Evolutionary conservation across 2,113 vertebrate genomes (phyloP), one percentile per base, ranked within the genome.

Genomic region (Callospermophilus lateralis): DNA sequence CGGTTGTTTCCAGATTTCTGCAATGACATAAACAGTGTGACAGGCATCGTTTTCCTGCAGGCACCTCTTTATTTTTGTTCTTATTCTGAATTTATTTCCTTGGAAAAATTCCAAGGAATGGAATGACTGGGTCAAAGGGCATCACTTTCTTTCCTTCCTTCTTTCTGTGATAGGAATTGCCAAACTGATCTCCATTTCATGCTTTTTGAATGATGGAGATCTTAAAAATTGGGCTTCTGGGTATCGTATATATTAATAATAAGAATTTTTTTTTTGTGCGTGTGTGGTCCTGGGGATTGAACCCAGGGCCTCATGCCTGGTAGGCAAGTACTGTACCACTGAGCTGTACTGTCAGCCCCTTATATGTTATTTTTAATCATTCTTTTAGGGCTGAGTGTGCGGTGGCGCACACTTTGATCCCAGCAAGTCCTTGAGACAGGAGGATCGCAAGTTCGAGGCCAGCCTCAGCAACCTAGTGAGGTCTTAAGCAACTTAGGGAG

Each of bases 41-140:
- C 74, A 65, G 63, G 92, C 90, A 65, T 93, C 73, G 17, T 95
- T 61, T 88, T 48, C 78, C 42, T 24, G 28, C 28, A 74, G 48
- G 34, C 6, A 1, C 26, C 77, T 84, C 84, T 94, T 97, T 94
- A 72, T 81, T 95, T 97, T 93, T 94, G 73, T 95, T 97, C 83
- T 79, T 89, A 32, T 92, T 93, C 37, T 68, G 95, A 92, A 84
- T 95, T 96, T 55, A 94, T 94, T 97, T 97, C 86, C 93, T 96
- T 97, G 89, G 78, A 78, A 76, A 91, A 85, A 94, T 94, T 97
- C 88, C 79, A 84, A 92, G 84, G 90, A 90, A 87, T 93, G 67
- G 72, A 92, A 74, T 90, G 68, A n/a, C 22, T 65, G 24, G 83
- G 77, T 96, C 93, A 96, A 89, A 95, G 84, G 77, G 53, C 77